Base-by-base conservation (phyloP, 2,113 vertebrate species). In the Dascyllus trimaculatus region DNA sequence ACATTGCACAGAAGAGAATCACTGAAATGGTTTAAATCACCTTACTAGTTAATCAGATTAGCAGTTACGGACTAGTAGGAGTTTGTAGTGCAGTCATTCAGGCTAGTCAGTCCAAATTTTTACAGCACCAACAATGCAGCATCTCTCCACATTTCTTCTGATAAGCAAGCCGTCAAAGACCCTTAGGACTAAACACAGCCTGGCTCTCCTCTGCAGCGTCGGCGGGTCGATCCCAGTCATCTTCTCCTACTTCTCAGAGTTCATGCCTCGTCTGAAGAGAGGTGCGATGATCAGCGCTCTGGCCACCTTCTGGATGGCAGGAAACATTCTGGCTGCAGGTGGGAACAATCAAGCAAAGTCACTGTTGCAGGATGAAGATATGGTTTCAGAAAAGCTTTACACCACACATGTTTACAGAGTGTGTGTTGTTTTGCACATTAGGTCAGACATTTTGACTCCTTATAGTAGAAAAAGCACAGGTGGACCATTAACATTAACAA, bases 271-370 rank as follows among this genome's bases (percentile, higher is more conserved):
- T 3, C 43, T 81, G 73, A 90, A 76, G 56, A 92, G 95, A 80
- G 95, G 94, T 0, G 70, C 87, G 0, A 95, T 95, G 95, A 94
- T 95, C 90, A 95, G 95, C 14, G 90, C 89, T 49, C 87, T 95
- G 48, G 95, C 95, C 75, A 93, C 95, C 11, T 95, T 95, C 87
- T 95, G 95, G 95, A 95, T 95, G 95, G 92, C 88, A n/a, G 95
- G 95, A 64, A 95, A 95, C 82, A 94, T 95, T 35, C 57, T 95
- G 67, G 93, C 93, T 57, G 94, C 95, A 92, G 94, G 95, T 95
- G 25, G 6, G 85, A 57, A 8, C 0, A 32, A 0, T 13, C 5
- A 63, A 71, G 58, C 49, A 1, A 5, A 8, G 5, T 52, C 54
- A 26, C 51, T 6, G 18, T 56, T 22, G 15, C 17, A 38, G 11